These are phyloP conservation scores for Phylloscopus collybita DNA, from an alignment of 2,797 vertebrate species.

Conservation along the genomic window DNA sequence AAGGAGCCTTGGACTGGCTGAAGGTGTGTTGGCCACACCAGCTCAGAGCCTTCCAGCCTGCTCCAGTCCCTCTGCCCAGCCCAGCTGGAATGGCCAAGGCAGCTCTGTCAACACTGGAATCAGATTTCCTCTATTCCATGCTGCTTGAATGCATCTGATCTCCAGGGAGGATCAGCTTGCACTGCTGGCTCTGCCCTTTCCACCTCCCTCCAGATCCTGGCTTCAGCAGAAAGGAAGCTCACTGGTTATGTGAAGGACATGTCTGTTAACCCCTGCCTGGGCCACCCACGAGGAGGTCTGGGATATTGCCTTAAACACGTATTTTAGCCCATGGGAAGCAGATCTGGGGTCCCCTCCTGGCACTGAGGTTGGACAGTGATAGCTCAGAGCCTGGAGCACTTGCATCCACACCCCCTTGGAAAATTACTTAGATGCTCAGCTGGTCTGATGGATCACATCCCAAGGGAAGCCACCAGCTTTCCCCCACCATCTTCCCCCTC, in stretches of 20 bases:
- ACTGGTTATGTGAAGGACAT: not conserved
- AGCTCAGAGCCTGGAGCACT: not conserved
- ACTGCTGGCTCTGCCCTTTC: constrained; percentile 32
- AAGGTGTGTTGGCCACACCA: accelerated
- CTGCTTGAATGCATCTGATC: constrained; percentile 4
- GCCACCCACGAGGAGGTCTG: not conserved
- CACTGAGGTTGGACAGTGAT: not conserved
- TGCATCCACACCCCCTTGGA: not conserved
- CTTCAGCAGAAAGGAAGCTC: not conserved
- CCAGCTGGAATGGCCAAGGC: not conserved
- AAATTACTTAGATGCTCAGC: not conserved
- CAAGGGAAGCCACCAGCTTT: not conserved
- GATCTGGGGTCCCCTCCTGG: not conserved
- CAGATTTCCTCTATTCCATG: constrained; percentile 8
- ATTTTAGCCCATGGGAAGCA: not conserved
- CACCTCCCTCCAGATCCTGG: not conserved
- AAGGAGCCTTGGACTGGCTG: not conserved
- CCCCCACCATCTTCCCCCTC: not conserved
- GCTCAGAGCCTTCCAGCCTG: not conserved
- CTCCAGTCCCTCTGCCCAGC: not conserved
- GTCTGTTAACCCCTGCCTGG: not conserved
- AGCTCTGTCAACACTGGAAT: not conserved
- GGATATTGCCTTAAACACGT: not conserved
- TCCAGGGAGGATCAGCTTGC: constrained; percentile 26
- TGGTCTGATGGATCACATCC: not conserved